Conservation (phyloP, 2,113 vertebrate genomes). For the Platysternon megacephalum region DNA sequence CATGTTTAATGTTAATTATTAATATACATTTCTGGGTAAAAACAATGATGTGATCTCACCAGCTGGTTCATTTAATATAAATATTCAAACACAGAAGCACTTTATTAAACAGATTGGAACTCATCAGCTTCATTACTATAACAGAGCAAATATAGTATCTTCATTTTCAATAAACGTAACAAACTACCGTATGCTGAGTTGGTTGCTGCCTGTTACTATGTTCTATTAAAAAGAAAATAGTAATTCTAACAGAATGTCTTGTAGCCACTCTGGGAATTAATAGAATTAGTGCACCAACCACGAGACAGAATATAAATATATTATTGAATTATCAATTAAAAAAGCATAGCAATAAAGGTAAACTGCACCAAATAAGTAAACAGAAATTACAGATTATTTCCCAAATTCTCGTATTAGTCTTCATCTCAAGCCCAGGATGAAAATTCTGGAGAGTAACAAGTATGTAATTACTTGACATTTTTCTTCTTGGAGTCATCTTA, state of each 20-base stretch:
- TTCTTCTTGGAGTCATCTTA: conserved; percentile 70
- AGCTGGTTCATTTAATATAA: conserved; percentile 85
- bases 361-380: conserved; percentile 66
- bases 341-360: conserved; percentile 71
- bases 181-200: conserved; percentile 71
- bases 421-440: conserved; percentile 70
- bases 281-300: conserved; percentile 68
- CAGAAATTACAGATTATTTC: conserved; percentile 74
- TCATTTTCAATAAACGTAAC: conserved; percentile 77
- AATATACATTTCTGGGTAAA: conserved; percentile 68
- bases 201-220: conserved; percentile 72
- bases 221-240: conserved; percentile 71
- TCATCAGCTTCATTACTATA: conserved; percentile 82
- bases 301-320: conserved; percentile 62
- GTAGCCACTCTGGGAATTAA: conserved; percentile 69
- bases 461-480: conserved; percentile 77
- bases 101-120: conserved; percentile 84
- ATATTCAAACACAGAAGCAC: conserved; percentile 78
- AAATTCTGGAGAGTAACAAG: conserved; percentile 76
- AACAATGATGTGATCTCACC: conserved; percentile 67
- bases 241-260: conserved; percentile 36
- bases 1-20: conserved; percentile 76
- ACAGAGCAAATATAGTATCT: conserved; percentile 77
- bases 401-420: conserved; percentile 70
- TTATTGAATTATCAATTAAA: conserved; percentile 76